These are phyloP conservation scores for Neopipo cinnamomea DNA, from an alignment of 2,113 vertebrate genomes.

Conservation along the genomic window DNA sequence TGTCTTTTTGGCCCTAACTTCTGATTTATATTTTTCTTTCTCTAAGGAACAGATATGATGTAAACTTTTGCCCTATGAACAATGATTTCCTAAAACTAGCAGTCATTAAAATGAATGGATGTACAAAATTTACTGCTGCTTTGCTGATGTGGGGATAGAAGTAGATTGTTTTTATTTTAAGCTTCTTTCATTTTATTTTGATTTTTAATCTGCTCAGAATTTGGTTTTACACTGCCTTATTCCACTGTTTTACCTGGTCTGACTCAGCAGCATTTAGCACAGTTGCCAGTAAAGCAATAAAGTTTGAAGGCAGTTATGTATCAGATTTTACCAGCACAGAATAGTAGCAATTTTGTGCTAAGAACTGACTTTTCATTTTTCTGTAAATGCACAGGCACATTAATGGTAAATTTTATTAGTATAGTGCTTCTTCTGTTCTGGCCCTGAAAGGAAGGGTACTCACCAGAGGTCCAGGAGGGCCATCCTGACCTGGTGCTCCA, in stretches of 20 bases:
- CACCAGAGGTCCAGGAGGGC: slow-evolving; percentile 94
- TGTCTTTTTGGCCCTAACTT: neutral
- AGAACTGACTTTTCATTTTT: neutral
- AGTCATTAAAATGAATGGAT: neutral
- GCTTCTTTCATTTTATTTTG: neutral
- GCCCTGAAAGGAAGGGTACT: slow-evolving; percentile 45
- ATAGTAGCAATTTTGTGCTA: neutral
- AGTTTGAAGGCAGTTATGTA: neutral
- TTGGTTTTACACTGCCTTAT: neutral
- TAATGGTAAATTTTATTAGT: neutral
- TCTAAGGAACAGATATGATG: neutral
- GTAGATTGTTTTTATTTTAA: neutral
- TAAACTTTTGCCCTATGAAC: neutral
- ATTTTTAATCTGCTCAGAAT: neutral
- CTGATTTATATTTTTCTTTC: neutral
- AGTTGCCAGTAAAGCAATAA: neutral
- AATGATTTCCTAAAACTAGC: neutral
- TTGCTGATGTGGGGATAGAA: neutral
- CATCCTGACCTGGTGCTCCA: slow-evolving; percentile 91
- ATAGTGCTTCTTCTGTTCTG: neutral
- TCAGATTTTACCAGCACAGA: neutral
- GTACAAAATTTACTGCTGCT: neutral
- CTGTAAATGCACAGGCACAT: neutral
- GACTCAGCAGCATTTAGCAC: neutral
- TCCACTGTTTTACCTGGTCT: neutral